These are phyloP conservation scores for Chaunax sp. DNA, from an alignment of 2,797 vertebrate genomes.

Conservation along the genomic window DNA sequence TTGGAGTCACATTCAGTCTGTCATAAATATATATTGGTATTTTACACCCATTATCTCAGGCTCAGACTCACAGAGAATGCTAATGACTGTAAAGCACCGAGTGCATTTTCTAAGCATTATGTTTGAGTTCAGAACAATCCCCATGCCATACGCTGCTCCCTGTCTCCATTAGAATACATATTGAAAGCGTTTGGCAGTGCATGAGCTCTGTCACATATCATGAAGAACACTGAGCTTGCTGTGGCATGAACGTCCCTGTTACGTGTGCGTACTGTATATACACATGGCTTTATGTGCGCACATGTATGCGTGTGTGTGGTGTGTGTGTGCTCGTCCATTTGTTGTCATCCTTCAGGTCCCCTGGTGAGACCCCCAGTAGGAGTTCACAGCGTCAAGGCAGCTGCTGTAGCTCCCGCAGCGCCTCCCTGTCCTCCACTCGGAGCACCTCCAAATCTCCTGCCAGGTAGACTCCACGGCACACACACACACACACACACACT, in stretches of 20 bases:
- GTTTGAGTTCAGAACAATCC: slow-evolving; percentile 24
- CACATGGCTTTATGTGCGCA: slow-evolving; percentile 30
- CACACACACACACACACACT: slow-evolving; percentile 3
- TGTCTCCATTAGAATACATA: slow-evolving; percentile 55
- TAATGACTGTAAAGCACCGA: slow-evolving; percentile 32
- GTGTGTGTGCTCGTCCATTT: slow-evolving; percentile 37
- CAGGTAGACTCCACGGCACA: slow-evolving; percentile 83
- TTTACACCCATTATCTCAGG: slow-evolving; percentile 52
- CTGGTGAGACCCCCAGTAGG: slow-evolving; percentile 87
- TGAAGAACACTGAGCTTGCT: slow-evolving; percentile 41
- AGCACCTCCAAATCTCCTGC: slow-evolving; percentile 91
- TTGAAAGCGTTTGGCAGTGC: slow-evolving; percentile 45
- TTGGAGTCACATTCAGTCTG: slow-evolving; percentile 26
- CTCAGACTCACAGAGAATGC: slow-evolving; percentile 46
- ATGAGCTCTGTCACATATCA: slow-evolving; percentile 39
- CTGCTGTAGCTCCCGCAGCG: slow-evolving; percentile 91
- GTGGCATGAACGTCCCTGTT: slow-evolving; percentile 45
- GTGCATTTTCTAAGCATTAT: slow-evolving; percentile 12
- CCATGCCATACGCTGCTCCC: neutral
- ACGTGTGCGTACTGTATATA: slow-evolving; percentile 33
- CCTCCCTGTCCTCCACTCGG: slow-evolving; percentile 89
- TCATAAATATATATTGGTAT: slow-evolving; percentile 69
- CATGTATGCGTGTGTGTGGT: slow-evolving; percentile 34
- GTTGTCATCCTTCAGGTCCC: slow-evolving; percentile 84
- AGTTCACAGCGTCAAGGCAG: slow-evolving; percentile 91